These are phyloP conservation scores for Chaetodon trifasciatus DNA, from an alignment of 2,797 vertebrate species.

Conservation along the genomic window DNA sequence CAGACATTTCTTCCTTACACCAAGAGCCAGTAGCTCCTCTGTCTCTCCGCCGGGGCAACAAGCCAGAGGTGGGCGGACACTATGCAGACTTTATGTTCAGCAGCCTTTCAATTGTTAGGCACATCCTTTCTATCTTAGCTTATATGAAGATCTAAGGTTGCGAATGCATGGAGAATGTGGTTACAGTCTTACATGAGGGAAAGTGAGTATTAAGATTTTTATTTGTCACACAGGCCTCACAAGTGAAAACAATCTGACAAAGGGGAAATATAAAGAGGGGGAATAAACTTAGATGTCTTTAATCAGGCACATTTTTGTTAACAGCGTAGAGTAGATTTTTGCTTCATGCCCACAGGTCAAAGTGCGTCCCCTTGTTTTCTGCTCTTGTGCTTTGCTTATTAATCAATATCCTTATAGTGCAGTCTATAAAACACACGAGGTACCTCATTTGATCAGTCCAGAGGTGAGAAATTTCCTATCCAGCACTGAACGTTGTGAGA, in stretches of 20 bases:
- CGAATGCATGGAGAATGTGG: not conserved
- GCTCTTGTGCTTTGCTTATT: not conserved
- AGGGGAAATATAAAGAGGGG: not conserved
- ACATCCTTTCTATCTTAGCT: conserved; percentile 43
- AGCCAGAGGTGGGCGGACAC: conserved; percentile 78
- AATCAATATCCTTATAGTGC: not conserved
- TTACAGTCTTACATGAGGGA: not conserved
- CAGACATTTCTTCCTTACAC: conserved; percentile 88
- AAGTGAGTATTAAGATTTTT: not conserved
- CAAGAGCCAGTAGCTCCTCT: conserved; percentile 83
- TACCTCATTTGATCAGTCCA: conserved; percentile 10
- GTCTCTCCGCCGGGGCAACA: conserved; percentile 70
- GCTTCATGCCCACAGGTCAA: not conserved
- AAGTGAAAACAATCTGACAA: conserved; percentile 11
- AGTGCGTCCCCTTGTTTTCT: not conserved
- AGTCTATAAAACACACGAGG: too few relatives aligned
- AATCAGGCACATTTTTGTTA: not conserved
- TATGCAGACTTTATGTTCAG: conserved; percentile 64
- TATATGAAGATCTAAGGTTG: conserved; percentile 17
- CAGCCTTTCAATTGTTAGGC: conserved; percentile 65
- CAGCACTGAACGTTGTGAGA: conserved; percentile 36
- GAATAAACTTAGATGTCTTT: not conserved
- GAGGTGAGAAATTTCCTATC: not conserved
- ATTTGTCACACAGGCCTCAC: not conserved
- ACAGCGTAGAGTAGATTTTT: not conserved